A percentile compares a stretch with the other conserved stretches of the same genome.
Evolutionary conservation across 2,797 vertebrate species (phyloP).

Genomic region (Rachycentron canadum): DNA sequence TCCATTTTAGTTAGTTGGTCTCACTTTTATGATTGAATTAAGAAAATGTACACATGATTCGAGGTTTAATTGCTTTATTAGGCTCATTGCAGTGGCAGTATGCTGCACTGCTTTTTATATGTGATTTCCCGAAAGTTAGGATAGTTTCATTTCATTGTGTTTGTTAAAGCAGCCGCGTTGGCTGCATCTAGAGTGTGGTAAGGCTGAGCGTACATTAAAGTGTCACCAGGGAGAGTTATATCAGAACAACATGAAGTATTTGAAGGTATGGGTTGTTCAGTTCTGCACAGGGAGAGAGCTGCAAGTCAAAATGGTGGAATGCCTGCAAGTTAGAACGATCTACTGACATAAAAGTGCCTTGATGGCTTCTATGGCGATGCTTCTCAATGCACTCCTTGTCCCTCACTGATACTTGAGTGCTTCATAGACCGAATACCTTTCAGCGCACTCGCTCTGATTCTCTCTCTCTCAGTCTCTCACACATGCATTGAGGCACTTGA

Average conservation of each 20-base stretch:
- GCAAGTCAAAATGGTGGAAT: slow-evolving; percentile 49
- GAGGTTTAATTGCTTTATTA: background rate
- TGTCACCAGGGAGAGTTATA: slow-evolving; percentile 41
- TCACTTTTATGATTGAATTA: background rate
- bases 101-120: background rate
- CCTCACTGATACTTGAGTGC: slow-evolving; percentile 72
- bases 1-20: background rate
- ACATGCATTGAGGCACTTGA: slow-evolving; percentile 51
- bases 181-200: slow-evolving; percentile 25
- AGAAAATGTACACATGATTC: slow-evolving; percentile 16
- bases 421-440: slow-evolving; percentile 69
- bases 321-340: slow-evolving; percentile 55
- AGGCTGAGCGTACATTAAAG: slow-evolving; percentile 32
- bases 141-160: slow-evolving; percentile 37
- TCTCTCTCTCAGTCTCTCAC: slow-evolving; percentile 36
- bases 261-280: slow-evolving; percentile 23
- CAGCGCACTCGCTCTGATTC: slow-evolving; percentile 42
- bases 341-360: slow-evolving; percentile 70
- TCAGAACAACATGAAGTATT: slow-evolving; percentile 29
- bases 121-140: slow-evolving; percentile 9
- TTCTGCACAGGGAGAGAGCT: slow-evolving; percentile 29
- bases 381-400: slow-evolving; percentile 65
- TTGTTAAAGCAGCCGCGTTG: slow-evolving; percentile 9
- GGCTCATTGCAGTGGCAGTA: background rate
- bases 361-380: slow-evolving; percentile 66